Conservation (phyloP, 2,888 invertebrate genomes). For the Stenichneumon culpator region DNA sequence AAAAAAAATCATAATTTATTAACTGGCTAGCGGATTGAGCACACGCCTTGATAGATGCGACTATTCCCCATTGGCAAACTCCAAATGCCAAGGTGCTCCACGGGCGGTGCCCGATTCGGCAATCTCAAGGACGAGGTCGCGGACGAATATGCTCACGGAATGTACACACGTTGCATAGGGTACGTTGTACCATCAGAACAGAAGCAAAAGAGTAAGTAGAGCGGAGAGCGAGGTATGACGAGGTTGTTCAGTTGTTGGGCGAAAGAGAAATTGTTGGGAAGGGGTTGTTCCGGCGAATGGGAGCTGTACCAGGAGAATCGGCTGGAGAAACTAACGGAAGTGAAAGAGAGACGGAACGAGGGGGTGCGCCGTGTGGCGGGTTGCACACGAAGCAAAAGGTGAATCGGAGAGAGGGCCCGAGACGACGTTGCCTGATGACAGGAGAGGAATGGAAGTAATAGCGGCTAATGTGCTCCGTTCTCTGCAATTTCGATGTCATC, state of each 20-base stretch:
- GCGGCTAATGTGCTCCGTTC: slow-evolving; percentile 74
- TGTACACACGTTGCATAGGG: not conserved
- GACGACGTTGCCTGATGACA: slow-evolving; percentile 74
- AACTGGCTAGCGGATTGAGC: slow-evolving; percentile 38
- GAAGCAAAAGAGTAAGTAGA: slow-evolving; percentile 52
- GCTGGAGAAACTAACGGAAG: slow-evolving; percentile 69
- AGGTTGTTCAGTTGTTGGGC: slow-evolving; percentile 38
- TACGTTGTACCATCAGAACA: not conserved
- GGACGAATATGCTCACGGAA: not conserved
- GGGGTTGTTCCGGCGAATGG: slow-evolving; percentile 49
- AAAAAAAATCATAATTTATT: not conserved
- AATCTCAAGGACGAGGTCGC: slow-evolving; percentile 77
- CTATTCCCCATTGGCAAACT: slow-evolving; percentile 75
- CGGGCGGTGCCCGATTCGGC: slow-evolving; percentile 57
- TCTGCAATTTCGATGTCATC: slow-evolving; percentile 64
- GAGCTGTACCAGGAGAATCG: slow-evolving; percentile 64
- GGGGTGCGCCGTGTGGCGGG: slow-evolving; percentile 48
- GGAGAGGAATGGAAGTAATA: slow-evolving; percentile 78
- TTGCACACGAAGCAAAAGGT: slow-evolving; percentile 51
- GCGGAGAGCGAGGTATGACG: slow-evolving; percentile 47
- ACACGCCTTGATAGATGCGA: slow-evolving; percentile 70
- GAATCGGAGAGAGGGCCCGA: slow-evolving; percentile 50
- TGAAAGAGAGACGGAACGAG: slow-evolving; percentile 53
- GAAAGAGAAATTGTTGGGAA: slow-evolving; percentile 59
- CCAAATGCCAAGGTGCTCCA: slow-evolving; percentile 62